phyloP scores from a whole-genome alignment of 23 tunicate genomes.

The Diplosoma virens region DNA sequence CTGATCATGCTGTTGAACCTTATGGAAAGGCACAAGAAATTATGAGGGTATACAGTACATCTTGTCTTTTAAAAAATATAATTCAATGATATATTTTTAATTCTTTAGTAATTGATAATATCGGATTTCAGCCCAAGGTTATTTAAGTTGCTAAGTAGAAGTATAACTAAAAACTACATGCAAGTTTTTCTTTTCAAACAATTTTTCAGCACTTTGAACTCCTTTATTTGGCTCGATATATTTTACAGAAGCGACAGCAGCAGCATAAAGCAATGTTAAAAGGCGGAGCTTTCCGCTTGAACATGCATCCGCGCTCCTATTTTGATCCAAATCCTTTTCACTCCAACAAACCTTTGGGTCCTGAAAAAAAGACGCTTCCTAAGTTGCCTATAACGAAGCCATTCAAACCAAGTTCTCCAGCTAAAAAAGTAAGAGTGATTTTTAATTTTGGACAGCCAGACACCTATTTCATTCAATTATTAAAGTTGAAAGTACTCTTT shows the following conservation, averaged over 20 bases:
- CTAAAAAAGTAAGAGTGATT: slow-evolving; percentile 87
- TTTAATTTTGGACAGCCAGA: too few species aligned
- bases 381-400: slow-evolving; percentile 83
- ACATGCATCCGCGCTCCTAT: slow-evolving; percentile 72
- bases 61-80: too few species aligned
- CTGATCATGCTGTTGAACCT: slow-evolving; percentile 86
- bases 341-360: slow-evolving; percentile 76
- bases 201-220: neutral
- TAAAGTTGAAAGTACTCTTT: too few species aligned
- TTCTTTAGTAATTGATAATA: too few species aligned
- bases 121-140: too few species aligned
- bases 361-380: slow-evolving; percentile 55
- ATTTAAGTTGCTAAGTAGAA: too few species aligned
- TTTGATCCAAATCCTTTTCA: slow-evolving; percentile 86
- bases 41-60: slow-evolving; percentile 39
- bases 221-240: neutral
- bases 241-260: slow-evolving; percentile 49
- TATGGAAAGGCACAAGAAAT: slow-evolving; percentile 71
- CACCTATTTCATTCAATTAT: too few species aligned
- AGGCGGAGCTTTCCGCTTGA: slow-evolving; percentile 88
- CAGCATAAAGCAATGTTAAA: slow-evolving; percentile 60
- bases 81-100: too few species aligned
- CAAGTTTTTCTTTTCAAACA: neutral
- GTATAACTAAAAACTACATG: too few species aligned
- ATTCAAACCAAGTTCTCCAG: slow-evolving; percentile 94